phyloP scores from a whole-genome alignment of 2,113 vertebrate species.

The Polyodon spathula region DNA sequence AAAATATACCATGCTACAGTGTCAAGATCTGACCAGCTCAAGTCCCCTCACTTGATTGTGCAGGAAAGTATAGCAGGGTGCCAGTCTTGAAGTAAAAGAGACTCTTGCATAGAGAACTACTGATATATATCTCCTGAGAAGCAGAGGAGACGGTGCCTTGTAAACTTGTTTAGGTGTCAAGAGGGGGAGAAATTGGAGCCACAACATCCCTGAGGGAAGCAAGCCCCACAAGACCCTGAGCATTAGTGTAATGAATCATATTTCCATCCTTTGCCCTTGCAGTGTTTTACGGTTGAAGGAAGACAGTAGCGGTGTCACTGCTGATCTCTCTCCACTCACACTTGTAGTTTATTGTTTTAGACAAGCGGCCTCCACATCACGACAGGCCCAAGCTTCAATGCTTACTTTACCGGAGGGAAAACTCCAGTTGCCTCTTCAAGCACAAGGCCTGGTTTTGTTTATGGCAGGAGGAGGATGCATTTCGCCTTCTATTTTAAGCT shows the following conservation, averaged over 20 bases:
- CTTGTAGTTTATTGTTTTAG: conserved; percentile 36
- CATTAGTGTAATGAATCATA: not conserved
- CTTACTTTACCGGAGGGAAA: conserved; percentile 33
- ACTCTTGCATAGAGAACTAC: too few relatives aligned
- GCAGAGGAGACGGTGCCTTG: too few relatives aligned
- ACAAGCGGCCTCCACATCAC: conserved; percentile 47
- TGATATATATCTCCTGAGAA: too few relatives aligned
- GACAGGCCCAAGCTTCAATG: conserved; percentile 36
- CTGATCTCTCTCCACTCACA: conserved; percentile 24
- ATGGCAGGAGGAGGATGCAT: too few relatives aligned
- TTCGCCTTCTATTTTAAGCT: not conserved
- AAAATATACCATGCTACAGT: too few relatives aligned
- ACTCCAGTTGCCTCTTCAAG: not conserved
- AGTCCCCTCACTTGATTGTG: too few relatives aligned
- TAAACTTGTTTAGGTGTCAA: too few relatives aligned
- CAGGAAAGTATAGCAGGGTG: too few relatives aligned
- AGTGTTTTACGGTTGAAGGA: conserved; percentile 9
- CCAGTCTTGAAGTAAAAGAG: too few relatives aligned
- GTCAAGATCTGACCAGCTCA: too few relatives aligned
- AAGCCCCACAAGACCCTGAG: not conserved
- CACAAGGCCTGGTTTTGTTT: not conserved
- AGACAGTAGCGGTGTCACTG: conserved; percentile 27
- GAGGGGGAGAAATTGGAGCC: too few relatives aligned
- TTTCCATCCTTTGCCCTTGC: conserved; percentile 9
- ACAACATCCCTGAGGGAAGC: not conserved